phyloP scores from a whole-genome alignment of 2,113 vertebrate species.

The Colossoma macropomum region DNA sequence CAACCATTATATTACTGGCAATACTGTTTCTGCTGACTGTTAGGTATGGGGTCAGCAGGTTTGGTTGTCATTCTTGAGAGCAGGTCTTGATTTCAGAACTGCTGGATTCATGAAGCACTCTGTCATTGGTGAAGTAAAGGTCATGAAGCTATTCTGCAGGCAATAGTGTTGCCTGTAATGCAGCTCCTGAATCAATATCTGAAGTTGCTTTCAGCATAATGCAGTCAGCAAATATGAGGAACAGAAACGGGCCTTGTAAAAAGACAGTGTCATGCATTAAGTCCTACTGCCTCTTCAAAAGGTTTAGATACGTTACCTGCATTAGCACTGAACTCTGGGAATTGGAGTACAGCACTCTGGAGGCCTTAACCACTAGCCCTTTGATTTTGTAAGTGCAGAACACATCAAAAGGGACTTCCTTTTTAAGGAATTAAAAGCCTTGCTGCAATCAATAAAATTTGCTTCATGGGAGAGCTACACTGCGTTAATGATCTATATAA shows the following conservation, averaged over 20 bases:
- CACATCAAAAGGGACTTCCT: background rate
- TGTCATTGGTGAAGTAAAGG: constrained; percentile 10
- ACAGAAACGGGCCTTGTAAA: background rate
- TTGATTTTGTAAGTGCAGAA: background rate
- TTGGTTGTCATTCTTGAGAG: background rate
- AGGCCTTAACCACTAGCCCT: background rate
- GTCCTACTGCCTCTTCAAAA: background rate
- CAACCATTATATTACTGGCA: background rate
- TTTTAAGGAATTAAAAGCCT: constrained; percentile 15
- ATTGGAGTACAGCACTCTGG: background rate
- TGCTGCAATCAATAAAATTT: background rate
- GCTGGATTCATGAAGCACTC: background rate
- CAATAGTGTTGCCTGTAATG: background rate
- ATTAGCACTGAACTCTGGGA: constrained; percentile 8
- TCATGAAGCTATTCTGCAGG: background rate
- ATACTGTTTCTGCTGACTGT: background rate
- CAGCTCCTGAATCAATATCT: background rate
- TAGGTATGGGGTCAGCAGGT: background rate
- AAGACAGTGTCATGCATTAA: background rate
- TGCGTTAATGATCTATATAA: background rate
- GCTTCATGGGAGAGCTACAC: background rate
- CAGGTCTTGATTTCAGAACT: background rate
- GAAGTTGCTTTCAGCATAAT: background rate
- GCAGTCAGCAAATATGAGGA: background rate
- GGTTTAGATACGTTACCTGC: constrained; percentile 1